Conservation (phyloP, 2,888 invertebrate genomes). For the Temnothorax rugatulus region DNA sequence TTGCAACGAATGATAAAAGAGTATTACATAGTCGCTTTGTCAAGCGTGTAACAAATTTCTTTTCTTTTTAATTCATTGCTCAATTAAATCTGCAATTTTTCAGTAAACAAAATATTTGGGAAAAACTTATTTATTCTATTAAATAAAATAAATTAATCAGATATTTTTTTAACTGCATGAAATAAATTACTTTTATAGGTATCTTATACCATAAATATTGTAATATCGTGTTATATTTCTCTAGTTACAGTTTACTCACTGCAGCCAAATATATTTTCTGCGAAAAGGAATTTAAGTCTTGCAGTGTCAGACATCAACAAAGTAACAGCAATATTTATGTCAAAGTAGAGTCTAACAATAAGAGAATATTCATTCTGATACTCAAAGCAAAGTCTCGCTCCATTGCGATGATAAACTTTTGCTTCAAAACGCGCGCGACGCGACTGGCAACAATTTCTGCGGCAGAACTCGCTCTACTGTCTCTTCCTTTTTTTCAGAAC, state of each 20-base stretch:
- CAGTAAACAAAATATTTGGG: background rate
- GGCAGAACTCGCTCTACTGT: background rate
- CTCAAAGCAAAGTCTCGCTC: background rate
- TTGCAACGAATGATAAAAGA: constrained; percentile 28
- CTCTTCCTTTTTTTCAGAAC: constrained; percentile 15
- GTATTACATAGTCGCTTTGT: constrained; percentile 25
- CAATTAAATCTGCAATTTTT: constrained; percentile 10
- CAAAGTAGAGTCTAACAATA: background rate
- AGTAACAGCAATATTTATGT: background rate
- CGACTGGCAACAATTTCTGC: constrained; percentile 35
- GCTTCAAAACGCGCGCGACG: background rate
- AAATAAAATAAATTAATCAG: background rate
- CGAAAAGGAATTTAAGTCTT: background rate
- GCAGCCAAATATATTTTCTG: background rate
- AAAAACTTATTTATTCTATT: background rate
- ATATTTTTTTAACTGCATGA: background rate
- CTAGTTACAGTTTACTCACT: background rate
- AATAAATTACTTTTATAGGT: background rate
- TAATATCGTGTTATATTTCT: background rate
- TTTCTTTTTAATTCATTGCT: constrained; percentile 10
- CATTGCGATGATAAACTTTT: constrained; percentile 8
- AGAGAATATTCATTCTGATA: background rate
- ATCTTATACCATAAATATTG: background rate
- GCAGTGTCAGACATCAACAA: background rate
- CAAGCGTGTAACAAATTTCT: constrained; percentile 8